These are phyloP conservation scores for Rafetus swinhoei DNA, from an alignment of 2,113 vertebrate species.

Conservation along the genomic window DNA sequence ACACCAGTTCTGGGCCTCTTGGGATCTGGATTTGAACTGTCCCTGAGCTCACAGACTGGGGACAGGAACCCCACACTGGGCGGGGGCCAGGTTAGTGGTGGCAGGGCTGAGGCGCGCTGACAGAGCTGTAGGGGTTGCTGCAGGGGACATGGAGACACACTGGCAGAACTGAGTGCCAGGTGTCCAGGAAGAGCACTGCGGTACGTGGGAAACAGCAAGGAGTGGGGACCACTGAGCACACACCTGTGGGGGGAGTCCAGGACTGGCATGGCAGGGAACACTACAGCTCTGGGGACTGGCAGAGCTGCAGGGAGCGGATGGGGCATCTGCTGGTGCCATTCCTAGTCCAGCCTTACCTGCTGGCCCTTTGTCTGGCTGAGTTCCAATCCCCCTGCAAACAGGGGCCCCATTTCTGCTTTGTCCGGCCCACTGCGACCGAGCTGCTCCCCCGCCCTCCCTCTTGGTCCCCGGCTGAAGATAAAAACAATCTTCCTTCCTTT, in stretches of 20 bases:
- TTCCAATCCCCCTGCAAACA: not conserved
- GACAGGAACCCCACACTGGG: not conserved
- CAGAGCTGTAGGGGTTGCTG: not conserved
- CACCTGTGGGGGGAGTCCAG: not conserved
- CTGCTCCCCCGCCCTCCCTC: not conserved
- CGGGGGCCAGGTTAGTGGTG: not conserved
- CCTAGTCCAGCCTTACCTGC: not conserved
- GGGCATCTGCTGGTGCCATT: not conserved
- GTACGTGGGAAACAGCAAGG: not conserved
- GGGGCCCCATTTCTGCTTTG: not conserved
- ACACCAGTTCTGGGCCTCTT: not conserved
- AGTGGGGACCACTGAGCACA: no score
- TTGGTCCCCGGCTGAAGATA: not conserved
- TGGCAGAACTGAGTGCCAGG: not conserved
- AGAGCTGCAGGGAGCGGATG: not conserved
- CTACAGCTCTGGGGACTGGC: not conserved
- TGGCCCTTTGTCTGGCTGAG: not conserved
- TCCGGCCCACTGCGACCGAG: not conserved
- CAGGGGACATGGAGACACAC: no score
- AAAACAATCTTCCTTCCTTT: slow-evolving; percentile 6
- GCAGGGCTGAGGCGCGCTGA: not conserved
- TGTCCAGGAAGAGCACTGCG: not conserved
- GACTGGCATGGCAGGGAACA: not conserved
- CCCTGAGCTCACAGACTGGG: not conserved
- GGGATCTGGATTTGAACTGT: not conserved